Evolutionary conservation across 2,797 vertebrate species (phyloP), one percentile per base, ranked within the genome.

Genomic region (Ctenochaetus hawaiiensis): DNA sequence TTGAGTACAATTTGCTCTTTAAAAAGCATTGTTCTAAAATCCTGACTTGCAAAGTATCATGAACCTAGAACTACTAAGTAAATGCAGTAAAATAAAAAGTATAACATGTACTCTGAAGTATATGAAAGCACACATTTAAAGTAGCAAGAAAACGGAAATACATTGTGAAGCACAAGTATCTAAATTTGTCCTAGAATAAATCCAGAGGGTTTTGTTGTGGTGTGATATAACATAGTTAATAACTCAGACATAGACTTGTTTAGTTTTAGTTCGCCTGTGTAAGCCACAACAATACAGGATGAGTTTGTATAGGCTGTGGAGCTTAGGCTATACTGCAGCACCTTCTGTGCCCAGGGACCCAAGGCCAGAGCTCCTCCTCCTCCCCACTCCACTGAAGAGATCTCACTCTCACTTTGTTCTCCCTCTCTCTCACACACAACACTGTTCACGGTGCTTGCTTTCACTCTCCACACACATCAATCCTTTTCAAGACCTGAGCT

Each of bases 331-430:
- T 75, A 78, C 80, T 89, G 92, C 90, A 95, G 96, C 96, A 95
- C 96, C 96, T 95, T 94, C 95, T 95, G 96, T 95, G 94, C 96
- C 96, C 95, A 96, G 96, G 95, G 96, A 96, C 95, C 97, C 96
- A 94, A 95, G 93, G 95, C 93, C 95, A 96, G 73, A 85, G 92
- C 68, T 61, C 68, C 68, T 61, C 67, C 67, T 68, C 51, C 22
- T 68, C 51, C 22, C 96, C 30, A 34, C 85, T 85, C 37, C 48
- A n/a, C 86, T 86, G 84, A 87, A 79, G 77, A 84, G 75, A 82
- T 80, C 80, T 80, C 77, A 67, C 73, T 86, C 83, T 85, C 63
- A 78, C 78, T 86, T 79, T 71, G 70, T 79, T 80, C 79, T 75
- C 75, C 69, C 73, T 62, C 82, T 72, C 39, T 41, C 39, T 41